Evolutionary conservation across 1,140 invertebrate species (phyloP).

Genomic region (Trachymyrmex septentrionalis): DNA sequence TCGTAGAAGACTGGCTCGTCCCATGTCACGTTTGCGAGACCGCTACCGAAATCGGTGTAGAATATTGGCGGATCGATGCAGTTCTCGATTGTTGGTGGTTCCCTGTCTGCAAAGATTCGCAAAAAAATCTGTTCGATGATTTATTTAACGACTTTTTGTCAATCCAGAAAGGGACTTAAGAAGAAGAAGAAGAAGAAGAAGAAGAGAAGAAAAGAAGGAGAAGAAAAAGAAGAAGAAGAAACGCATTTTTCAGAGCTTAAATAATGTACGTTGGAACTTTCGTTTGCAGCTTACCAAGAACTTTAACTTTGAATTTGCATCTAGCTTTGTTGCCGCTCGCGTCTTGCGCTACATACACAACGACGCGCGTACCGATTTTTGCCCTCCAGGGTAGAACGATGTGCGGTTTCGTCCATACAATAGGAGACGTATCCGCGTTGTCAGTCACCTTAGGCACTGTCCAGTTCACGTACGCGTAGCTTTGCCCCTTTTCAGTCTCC

Average conservation of each 20-base stretch:
- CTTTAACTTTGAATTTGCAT: conserved; percentile 87
- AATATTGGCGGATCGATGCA: conserved; percentile 88
- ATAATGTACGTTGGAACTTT: not conserved
- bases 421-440: conserved; percentile 69
- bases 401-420: conserved; percentile 79
- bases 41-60: conserved; percentile 83
- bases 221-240: too few species aligned
- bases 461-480: conserved; percentile 87
- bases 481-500: conserved; percentile 84
- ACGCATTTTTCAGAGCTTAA: not conserved
- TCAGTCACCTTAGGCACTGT: conserved; percentile 84
- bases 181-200: too few species aligned
- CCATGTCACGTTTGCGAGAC: conserved; percentile 87
- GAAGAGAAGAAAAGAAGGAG: too few species aligned
- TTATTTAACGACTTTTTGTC: not conserved
- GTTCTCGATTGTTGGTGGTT: conserved; percentile 89
- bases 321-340: conserved; percentile 86
- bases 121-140: not conserved
- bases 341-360: conserved; percentile 87
- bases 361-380: conserved; percentile 85
- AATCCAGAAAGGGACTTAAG: too few species aligned
- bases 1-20: conserved; percentile 90
- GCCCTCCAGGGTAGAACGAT: conserved; percentile 80
- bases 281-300: conserved; percentile 83
- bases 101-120: conserved; percentile 85